phyloP scores from a whole-genome alignment of 2,113 vertebrate species.

The Megaptera novaeangliae region DNA sequence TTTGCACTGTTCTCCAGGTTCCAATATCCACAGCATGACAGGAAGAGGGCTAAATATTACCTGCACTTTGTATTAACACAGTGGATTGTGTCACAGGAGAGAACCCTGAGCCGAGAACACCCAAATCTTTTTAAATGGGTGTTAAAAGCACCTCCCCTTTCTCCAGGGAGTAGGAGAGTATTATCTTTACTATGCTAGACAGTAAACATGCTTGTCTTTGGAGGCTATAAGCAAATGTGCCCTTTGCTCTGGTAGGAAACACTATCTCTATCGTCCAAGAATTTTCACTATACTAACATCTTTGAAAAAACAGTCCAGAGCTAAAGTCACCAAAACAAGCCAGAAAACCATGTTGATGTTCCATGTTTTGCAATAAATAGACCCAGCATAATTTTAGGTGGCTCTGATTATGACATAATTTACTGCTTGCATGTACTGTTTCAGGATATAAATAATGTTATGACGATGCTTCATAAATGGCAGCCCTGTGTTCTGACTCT shows the following conservation, averaged over 20 bases:
- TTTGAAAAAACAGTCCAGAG: neutral
- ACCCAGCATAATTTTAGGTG: neutral
- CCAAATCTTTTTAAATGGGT: neutral
- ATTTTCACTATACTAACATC: neutral
- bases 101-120: neutral
- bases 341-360: neutral
- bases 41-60: neutral
- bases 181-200: neutral
- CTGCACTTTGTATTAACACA: neutral
- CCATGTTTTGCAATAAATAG: neutral
- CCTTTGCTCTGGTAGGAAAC: neutral
- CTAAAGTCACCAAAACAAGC: neutral
- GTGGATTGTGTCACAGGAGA: neutral
- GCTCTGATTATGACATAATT: neutral
- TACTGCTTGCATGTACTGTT: neutral
- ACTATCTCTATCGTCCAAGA: neutral
- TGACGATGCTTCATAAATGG: neutral
- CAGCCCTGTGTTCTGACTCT: neutral
- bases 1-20: neutral
- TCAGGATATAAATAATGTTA: neutral
- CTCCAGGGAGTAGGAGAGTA: neutral
- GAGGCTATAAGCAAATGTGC: neutral
- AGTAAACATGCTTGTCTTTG: neutral
- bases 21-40: neutral
- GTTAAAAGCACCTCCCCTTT: neutral